A percentile compares a stretch with the other conserved stretches of the same genome.
These are phyloP conservation scores for Hyposoter didymator DNA, from an alignment of 2,888 invertebrate species.

Conservation along the genomic window DNA sequence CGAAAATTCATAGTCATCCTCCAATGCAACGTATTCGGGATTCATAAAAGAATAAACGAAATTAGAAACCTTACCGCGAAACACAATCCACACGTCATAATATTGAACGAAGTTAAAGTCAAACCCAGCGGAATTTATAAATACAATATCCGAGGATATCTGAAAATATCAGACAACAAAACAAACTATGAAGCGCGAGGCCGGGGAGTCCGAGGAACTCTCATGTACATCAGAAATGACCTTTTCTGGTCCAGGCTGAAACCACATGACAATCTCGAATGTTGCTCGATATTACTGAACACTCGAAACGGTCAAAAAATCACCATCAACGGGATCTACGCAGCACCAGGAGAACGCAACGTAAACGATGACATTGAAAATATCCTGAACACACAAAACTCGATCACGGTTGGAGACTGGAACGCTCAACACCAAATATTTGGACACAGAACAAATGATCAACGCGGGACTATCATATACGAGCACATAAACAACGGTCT, in stretches of 20 bases:
- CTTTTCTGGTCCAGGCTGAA: conserved; percentile 6
- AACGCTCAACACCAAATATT: conserved; percentile 35
- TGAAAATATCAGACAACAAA: conserved; percentile 33
- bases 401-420: conserved; percentile 31
- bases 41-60: conserved; percentile 3
- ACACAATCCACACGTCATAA: conserved; percentile 8
- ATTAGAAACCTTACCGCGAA: conserved; percentile 12
- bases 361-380: conserved; percentile 41
- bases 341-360: conserved; percentile 12
- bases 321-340: conserved; percentile 24
- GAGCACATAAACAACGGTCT: conserved; percentile 1
- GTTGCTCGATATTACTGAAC: conserved; percentile 22
- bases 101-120: conserved; percentile 5
- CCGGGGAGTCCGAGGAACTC: conserved; percentile 1
- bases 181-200: conserved; percentile 7
- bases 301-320: background rate
- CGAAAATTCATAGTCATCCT: conserved; percentile 29
- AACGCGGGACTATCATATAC: conserved; percentile 3
- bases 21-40: conserved; percentile 19
- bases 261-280: background rate
- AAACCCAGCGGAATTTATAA: background rate
- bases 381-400: conserved; percentile 20
- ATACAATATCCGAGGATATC: conserved; percentile 15
- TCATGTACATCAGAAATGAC: conserved; percentile 25
- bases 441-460: conserved; percentile 6